Percentiles rank a stretch among this genome's conserved stretches.
Evolutionary conservation across 2,797 vertebrate genomes (phyloP).

Genomic region (Pelochelys cantorii): DNA sequence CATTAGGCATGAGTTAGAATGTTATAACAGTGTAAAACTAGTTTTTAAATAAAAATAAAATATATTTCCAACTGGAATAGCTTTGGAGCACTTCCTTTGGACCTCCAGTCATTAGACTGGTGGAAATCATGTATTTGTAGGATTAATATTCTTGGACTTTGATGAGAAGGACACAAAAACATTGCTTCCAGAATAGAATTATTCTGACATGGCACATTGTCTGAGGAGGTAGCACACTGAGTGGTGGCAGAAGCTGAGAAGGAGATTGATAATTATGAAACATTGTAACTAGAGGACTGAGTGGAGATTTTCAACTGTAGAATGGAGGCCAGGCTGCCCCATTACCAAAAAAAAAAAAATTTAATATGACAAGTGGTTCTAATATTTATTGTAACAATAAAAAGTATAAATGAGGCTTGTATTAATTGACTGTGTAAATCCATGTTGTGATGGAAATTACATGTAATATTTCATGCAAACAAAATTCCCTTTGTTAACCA

Average conservation of each 20-base stretch:
- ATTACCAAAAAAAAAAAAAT: background rate
- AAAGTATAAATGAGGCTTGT: background rate
- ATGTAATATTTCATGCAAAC: background rate
- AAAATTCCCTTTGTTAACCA: background rate
- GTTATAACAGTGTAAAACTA: background rate
- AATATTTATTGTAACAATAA: background rate
- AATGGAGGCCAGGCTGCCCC: background rate
- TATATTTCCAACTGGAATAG: background rate
- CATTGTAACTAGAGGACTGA: background rate
- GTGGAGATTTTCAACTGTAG: background rate
- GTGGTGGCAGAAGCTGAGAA: background rate
- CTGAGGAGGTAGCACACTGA: background rate
- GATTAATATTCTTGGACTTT: background rate
- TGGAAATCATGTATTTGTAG: background rate
- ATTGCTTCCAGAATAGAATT: background rate
- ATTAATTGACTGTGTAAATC: background rate
- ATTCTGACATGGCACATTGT: background rate
- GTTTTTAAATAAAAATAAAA: background rate
- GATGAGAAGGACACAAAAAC: background rate
- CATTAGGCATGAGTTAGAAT: rapidly evolving
- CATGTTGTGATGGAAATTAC: background rate
- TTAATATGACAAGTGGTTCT: background rate
- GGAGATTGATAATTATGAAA: background rate
- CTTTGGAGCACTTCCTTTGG: background rate
- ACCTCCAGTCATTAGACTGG: background rate